Percentiles rank a stretch among this genome's conserved stretches.
These are phyloP conservation scores for Bungarus multicinctus DNA, from an alignment of 2,113 vertebrate genomes.

Conservation along the genomic window DNA sequence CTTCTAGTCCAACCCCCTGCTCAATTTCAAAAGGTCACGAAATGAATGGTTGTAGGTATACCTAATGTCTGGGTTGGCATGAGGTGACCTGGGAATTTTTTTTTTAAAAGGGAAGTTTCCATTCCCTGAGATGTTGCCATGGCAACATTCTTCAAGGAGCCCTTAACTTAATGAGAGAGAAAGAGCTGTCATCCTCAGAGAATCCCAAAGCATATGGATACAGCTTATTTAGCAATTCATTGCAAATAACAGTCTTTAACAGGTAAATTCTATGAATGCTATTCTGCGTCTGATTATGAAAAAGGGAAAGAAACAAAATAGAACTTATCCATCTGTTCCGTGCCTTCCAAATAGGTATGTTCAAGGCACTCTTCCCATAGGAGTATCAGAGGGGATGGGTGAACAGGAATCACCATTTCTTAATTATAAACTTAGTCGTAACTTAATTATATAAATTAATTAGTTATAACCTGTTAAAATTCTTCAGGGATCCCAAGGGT, in stretches of 20 bases:
- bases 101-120: neutral
- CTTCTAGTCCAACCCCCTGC: neutral
- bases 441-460: neutral
- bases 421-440: neutral
- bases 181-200: neutral
- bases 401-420: neutral
- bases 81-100: neutral
- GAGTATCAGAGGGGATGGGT: neutral
- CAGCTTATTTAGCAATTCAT: neutral
- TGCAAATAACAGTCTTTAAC: neutral
- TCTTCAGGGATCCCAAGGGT: neutral
- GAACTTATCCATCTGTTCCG: neutral
- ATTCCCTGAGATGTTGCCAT: neutral
- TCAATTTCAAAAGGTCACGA: neutral
- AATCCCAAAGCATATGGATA: neutral
- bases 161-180: neutral
- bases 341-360: neutral
- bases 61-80: neutral
- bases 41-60: neutral
- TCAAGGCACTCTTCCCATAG: neutral
- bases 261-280: neutral
- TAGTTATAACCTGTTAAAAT: neutral
- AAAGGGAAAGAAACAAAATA: neutral
- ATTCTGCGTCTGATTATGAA: neutral
- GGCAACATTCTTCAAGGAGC: neutral